A percentile compares a stretch with the other conserved stretches of the same genome.
Conservation (phyloP, 2,888 invertebrate genomes). For the Actias luna region DNA sequence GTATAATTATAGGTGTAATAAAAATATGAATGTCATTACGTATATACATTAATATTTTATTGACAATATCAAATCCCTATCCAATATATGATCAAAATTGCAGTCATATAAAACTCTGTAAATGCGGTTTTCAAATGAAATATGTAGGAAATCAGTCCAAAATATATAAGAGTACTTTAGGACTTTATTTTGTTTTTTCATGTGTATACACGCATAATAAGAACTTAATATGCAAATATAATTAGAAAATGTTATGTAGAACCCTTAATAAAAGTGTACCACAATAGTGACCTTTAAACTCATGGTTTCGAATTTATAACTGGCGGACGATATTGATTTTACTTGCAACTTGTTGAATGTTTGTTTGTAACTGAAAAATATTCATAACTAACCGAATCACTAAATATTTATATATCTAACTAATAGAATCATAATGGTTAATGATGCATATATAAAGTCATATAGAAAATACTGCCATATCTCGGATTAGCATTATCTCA, state of each 20-base stretch:
- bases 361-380: slow-evolving; percentile 35
- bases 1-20: slow-evolving; percentile 45
- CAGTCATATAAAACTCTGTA: not conserved
- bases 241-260: slow-evolving; percentile 16
- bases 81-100: not conserved
- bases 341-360: slow-evolving; percentile 67
- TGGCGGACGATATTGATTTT: slow-evolving; percentile 32
- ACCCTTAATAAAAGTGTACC: slow-evolving; percentile 15
- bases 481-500: slow-evolving; percentile 23
- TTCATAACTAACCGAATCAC: not conserved
- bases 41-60: not conserved
- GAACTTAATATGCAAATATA: not conserved
- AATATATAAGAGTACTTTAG: not conserved
- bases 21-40: slow-evolving; percentile 49
- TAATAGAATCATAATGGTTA: not conserved
- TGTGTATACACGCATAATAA: not conserved
- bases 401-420: not conserved
- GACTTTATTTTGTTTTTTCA: not conserved
- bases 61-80: not conserved
- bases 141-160: not conserved
- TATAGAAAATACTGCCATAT: slow-evolving; percentile 17
- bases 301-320: not conserved
- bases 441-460: not conserved
- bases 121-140: not conserved
- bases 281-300: slow-evolving; percentile 7